Evolutionary conservation across 2,888 invertebrate genomes (phyloP).

Genomic region (Empis stercorea): DNA sequence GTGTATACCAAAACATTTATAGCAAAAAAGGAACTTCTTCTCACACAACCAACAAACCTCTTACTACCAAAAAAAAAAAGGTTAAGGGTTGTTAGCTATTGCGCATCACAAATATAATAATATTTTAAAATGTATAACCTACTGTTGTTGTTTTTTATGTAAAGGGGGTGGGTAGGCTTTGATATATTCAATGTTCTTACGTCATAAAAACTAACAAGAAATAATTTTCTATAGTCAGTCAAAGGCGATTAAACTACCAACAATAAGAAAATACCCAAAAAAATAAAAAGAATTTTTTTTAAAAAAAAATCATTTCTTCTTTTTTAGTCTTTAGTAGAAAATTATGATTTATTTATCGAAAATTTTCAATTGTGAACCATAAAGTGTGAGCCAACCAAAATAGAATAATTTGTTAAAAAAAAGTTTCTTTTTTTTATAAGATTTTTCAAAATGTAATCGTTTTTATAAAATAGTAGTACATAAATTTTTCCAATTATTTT

Average conservation of each 20-base stretch:
- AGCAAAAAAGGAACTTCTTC: not conserved
- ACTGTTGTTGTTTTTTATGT: too few species aligned
- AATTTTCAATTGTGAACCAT: too few species aligned
- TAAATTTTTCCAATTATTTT: too few species aligned
- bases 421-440: too few species aligned
- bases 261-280: not conserved
- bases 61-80: not conserved
- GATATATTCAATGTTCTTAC: not conserved
- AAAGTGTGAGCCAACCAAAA: not conserved
- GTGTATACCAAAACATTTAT: not conserved
- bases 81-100: slow-evolving; percentile 1
- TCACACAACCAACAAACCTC: too few species aligned
- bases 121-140: too few species aligned
- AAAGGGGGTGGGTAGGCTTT: too few species aligned
- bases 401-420: not conserved
- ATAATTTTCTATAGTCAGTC: not conserved
- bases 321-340: too few species aligned
- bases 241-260: not conserved
- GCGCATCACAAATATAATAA: slow-evolving; percentile 3
- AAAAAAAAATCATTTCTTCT: too few species aligned
- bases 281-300: too few species aligned
- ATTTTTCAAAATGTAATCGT: not conserved
- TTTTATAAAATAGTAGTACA: too few species aligned
- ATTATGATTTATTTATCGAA: too few species aligned
- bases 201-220: not conserved